Evolutionary conservation across 2,888 invertebrate genomes (phyloP).

Genomic region (Lamellibrachia columna): DNA sequence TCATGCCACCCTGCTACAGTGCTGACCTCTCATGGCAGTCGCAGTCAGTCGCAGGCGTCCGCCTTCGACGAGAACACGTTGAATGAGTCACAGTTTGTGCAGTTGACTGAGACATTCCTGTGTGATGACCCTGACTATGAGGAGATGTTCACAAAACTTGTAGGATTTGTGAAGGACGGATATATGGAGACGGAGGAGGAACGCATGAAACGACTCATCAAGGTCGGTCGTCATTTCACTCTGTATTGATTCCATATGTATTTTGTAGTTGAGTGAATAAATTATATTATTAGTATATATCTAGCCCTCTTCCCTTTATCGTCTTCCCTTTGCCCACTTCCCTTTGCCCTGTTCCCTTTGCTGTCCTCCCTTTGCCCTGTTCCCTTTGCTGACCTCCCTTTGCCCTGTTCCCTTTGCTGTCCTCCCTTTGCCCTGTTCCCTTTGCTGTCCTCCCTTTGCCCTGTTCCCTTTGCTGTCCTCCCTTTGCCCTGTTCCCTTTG

Average conservation of each 20-base stretch:
- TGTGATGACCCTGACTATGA: constrained; percentile 51
- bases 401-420: too few relatives aligned
- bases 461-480: neutral
- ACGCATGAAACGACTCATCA: constrained; percentile 58
- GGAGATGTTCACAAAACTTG: constrained; percentile 50
- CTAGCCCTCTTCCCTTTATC: neutral
- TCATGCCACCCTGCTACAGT: constrained; percentile 31
- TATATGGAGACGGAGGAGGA: constrained; percentile 64
- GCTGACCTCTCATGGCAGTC: constrained; percentile 38
- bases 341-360: neutral
- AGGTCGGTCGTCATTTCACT: constrained; percentile 45
- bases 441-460: neutral
- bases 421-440: neutral
- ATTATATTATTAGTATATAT: neutral
- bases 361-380: neutral
- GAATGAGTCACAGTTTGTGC: constrained; percentile 63
- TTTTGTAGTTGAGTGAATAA: too few relatives aligned
- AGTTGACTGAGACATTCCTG: constrained; percentile 61
- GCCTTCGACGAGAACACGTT: constrained; percentile 62
- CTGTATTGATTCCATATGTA: too few relatives aligned
- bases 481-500: neutral
- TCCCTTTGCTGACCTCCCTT: neutral
- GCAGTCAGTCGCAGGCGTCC: constrained; percentile 58
- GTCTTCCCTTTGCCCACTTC: neutral
- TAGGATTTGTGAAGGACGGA: constrained; percentile 55